These are phyloP conservation scores for Anableps anableps DNA, from an alignment of 2,797 vertebrate genomes.

Conservation along the genomic window DNA sequence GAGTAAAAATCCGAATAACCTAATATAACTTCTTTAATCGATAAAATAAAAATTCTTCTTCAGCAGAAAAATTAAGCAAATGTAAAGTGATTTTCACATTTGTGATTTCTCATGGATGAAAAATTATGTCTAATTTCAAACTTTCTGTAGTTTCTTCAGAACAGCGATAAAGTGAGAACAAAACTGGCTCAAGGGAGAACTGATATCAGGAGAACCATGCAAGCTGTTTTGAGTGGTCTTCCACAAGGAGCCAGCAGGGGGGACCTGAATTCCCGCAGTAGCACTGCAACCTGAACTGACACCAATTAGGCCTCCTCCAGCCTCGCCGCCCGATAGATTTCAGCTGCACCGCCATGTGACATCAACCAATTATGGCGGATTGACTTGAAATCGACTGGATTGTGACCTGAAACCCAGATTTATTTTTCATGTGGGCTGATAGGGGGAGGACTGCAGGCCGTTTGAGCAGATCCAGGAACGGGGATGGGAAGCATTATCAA, in stretches of 20 bases:
- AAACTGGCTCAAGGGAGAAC: conserved; percentile 15
- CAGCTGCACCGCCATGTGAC: conserved; percentile 70
- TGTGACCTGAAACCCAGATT: conserved; percentile 83
- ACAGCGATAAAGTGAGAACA: conserved; percentile 25
- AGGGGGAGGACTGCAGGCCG: conserved; percentile 57
- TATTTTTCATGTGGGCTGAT: conserved; percentile 80
- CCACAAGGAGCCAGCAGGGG: conserved; percentile 44
- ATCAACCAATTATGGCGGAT: conserved; percentile 81
- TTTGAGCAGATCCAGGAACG: conserved; percentile 68
- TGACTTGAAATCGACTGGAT: conserved; percentile 81
- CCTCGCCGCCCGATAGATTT: conserved; percentile 72
- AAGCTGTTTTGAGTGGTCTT: conserved; percentile 58
- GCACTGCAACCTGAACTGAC: conserved; percentile 76
- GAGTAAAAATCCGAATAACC: neutral
- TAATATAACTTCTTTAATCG: neutral
- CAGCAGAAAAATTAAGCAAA: neutral
- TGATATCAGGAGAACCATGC: conserved; percentile 38
- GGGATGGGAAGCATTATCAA: conserved; percentile 76
- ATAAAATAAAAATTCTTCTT: neutral
- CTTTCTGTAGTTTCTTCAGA: conserved; percentile 15
- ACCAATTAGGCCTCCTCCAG: conserved; percentile 81
- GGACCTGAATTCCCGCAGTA: conserved; percentile 65
- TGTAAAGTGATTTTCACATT: neutral
- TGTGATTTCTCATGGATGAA: neutral
- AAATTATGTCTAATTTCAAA: conserved; percentile 36